Evolutionary conservation across 1,140 invertebrate genomes (phyloP), one percentile per base, ranked within the genome.

Genomic region (Parapsyche elsis): DNA sequence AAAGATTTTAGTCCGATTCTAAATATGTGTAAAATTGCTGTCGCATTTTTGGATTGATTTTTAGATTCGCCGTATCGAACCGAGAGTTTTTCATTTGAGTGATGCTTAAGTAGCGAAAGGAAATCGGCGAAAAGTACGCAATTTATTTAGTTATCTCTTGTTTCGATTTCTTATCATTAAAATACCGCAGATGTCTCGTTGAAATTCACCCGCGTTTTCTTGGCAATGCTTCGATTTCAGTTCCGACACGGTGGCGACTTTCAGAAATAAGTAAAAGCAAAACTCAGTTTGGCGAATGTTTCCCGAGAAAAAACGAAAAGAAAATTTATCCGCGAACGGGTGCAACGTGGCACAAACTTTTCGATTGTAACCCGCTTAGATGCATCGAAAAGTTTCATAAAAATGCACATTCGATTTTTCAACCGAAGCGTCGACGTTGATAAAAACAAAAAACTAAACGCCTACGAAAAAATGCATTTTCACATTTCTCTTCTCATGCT

Each of bases 111-210:
- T n/a, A n/a, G n/a, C n/a, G 14, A 67, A 12, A 10, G 10, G 64
- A 67, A 67, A 67, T 67, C 21, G 14, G 9, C 1, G 23, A 26
- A 67, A 26, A 26, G 24, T 12, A 24, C n/a, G 23, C 10, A 9
- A 67, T 67, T 67, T 67, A 67, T 67, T 67, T 12, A 23, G 64
- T 67, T 67, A 26, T 21, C 1, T 26, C n/a, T 67, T 67, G 21
- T 67, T 26, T 67, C 24, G 64, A 67, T 67, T 24, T 24, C 46
- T n/a, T 71, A 16, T 24, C 38, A 73, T 73, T 73, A 73, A 73
- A 73, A 73, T 73, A 73, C 71, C 71, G 71, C 71, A 53, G 46
- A 73, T 73, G 71, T 73, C 46, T 73, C 71, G 24, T 73, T 14
- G 38, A 30, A 71, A 71, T 14, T 71, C 67, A n/a, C 46, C 38